phyloP scores from a whole-genome alignment of 1,140 invertebrate genomes.

The Musca domestica region DNA sequence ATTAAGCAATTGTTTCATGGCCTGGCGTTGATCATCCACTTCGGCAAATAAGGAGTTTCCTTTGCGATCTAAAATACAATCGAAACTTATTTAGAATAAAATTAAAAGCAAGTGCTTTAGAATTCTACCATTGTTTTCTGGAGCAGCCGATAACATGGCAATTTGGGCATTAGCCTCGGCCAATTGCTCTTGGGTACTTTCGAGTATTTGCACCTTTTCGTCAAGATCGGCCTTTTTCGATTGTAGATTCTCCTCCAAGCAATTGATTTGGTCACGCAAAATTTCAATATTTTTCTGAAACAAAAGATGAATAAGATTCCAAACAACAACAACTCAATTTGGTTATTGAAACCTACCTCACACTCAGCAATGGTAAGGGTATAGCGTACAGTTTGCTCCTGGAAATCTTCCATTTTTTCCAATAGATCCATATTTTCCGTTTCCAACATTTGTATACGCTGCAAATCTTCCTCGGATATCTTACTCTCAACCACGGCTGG shows the following conservation, averaged over 20 bases:
- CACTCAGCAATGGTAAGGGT: conserved; percentile 42
- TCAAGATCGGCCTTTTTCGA: conserved; percentile 45
- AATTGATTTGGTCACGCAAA: conserved; percentile 41
- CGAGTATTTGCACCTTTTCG: conserved; percentile 43
- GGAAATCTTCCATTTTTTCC: conserved; percentile 42
- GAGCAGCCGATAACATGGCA: conserved; percentile 34
- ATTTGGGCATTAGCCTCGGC: conserved; percentile 47
- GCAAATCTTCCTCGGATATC: neutral
- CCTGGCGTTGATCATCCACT: conserved; percentile 57
- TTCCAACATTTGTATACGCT: conserved; percentile 33
- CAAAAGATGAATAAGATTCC: neutral
- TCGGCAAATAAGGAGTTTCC: conserved; percentile 60
- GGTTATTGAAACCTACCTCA: conserved; percentile 31
- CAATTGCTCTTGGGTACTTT: conserved; percentile 47
- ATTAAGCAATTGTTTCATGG: conserved; percentile 51
- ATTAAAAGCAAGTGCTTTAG: neutral
- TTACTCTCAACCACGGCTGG: neutral
- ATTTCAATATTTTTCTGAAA: conserved; percentile 43
- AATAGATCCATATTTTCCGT: conserved; percentile 41
- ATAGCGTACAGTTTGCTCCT: conserved; percentile 34
- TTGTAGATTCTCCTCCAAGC: conserved; percentile 44
- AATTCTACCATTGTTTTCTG: conserved; percentile 37
- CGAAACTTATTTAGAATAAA: neutral
- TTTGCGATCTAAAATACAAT: conserved; percentile 43
- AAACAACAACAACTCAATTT: neutral